Conservation (phyloP, 2,888 invertebrate genomes). For the Liposcelis brunnea region DNA sequence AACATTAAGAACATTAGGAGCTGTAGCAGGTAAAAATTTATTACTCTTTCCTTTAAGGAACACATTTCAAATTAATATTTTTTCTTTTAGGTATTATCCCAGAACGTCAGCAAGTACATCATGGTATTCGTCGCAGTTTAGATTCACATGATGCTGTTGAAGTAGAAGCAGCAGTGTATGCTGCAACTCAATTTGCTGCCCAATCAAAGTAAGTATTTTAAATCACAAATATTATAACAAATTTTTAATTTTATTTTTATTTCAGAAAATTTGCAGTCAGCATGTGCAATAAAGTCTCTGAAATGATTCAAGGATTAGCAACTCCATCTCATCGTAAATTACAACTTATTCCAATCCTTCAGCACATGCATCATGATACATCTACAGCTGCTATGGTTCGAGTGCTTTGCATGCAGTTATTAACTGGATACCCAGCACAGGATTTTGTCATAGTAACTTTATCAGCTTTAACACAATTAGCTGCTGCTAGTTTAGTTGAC, state of each 20-base stretch:
- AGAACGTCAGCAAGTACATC: slow-evolving; percentile 87
- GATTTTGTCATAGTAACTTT: slow-evolving; percentile 68
- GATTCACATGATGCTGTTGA: slow-evolving; percentile 93
- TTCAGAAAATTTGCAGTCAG: slow-evolving; percentile 81
- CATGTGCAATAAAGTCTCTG: slow-evolving; percentile 87
- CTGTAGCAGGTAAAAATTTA: slow-evolving; percentile 48
- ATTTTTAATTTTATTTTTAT: slow-evolving; percentile 18
- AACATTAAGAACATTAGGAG: slow-evolving; percentile 75
- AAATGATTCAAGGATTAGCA: slow-evolving; percentile 85
- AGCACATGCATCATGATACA: slow-evolving; percentile 81
- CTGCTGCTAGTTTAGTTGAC: slow-evolving; percentile 75
- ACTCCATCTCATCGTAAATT: slow-evolving; percentile 85
- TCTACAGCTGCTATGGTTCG: slow-evolving; percentile 58
- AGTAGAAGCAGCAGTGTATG: slow-evolving; percentile 90
- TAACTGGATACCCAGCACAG: slow-evolving; percentile 61
- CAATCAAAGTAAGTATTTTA: slow-evolving; percentile 57
- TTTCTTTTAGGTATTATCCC: slow-evolving; percentile 50
- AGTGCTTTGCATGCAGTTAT: slow-evolving; percentile 49
- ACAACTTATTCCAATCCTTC: slow-evolving; percentile 73
- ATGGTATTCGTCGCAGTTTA: slow-evolving; percentile 75
- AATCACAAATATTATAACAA: not conserved
- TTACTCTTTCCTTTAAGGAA: not conserved
- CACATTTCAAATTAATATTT: no score
- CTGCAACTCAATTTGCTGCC: slow-evolving; percentile 85
- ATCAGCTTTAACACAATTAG: slow-evolving; percentile 71